Evolutionary conservation across 1,140 invertebrate genomes (phyloP).

Genomic region (Aporrectodea caliginosa): DNA sequence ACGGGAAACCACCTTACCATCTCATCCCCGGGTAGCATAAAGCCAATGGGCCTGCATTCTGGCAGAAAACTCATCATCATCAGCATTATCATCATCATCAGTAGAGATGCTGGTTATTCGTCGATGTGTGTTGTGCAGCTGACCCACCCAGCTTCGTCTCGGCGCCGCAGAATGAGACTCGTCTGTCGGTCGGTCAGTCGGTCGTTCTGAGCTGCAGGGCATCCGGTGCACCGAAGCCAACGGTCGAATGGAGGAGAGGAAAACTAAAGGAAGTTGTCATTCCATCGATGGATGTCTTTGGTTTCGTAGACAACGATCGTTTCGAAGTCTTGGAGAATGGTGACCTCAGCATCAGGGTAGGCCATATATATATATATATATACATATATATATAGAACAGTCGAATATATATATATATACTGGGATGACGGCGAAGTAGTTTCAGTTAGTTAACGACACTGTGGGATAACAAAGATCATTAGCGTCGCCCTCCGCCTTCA

Average conservation of each 20-base stretch:
- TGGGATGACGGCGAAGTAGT: too few species aligned
- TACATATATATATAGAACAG: too few species aligned
- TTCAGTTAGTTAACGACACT: too few species aligned
- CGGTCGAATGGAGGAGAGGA: constrained; percentile 83
- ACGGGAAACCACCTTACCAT: too few species aligned
- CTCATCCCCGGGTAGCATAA: too few species aligned
- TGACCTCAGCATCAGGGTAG: constrained; percentile 71
- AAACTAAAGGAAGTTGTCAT: constrained; percentile 60
- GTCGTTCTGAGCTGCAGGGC: constrained; percentile 83
- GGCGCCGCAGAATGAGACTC: constrained; percentile 67
- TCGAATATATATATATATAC: too few species aligned
- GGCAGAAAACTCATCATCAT: too few species aligned
- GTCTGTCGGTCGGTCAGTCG: constrained; percentile 72
- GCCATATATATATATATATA: not conserved
- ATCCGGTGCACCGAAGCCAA: constrained; percentile 90
- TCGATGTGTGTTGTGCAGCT: constrained; percentile 40
- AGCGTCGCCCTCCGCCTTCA: too few species aligned
- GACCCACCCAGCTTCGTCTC: constrained; percentile 84
- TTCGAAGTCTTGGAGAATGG: constrained; percentile 70
- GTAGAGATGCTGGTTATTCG: too few species aligned
- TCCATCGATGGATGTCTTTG: constrained; percentile 67
- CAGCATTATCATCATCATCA: too few species aligned
- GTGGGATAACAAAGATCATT: too few species aligned
- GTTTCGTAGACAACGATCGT: constrained; percentile 68
- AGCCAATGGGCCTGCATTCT: too few species aligned